Evolutionary conservation across 2,888 invertebrate species (phyloP).

Genomic region (Diarsia dahlii): DNA sequence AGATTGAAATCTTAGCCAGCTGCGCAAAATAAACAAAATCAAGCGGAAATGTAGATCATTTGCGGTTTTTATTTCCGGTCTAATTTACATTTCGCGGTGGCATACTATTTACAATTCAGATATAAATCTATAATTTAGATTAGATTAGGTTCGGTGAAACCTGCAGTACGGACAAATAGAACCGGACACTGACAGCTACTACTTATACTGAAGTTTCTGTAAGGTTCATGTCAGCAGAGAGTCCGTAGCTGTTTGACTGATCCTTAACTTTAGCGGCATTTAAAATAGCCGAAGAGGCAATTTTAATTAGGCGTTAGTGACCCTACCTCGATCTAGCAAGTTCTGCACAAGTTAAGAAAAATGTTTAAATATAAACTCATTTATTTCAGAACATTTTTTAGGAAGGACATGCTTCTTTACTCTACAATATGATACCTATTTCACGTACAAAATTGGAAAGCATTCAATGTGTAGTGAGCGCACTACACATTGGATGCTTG

Average conservation of each 20-base stretch:
- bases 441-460: too few species aligned
- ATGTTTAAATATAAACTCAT: not conserved
- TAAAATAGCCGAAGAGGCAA: not conserved
- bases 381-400: not conserved
- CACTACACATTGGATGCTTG: too few species aligned
- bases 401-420: not conserved
- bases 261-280: not conserved
- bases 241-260: not conserved
- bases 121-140: constrained; percentile 3
- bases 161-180: not conserved
- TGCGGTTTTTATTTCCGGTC: constrained; percentile 27
- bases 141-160: not conserved
- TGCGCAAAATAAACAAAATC: constrained; percentile 11
- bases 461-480: too few species aligned
- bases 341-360: constrained; percentile 11
- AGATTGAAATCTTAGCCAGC: constrained; percentile 27
- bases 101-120: not conserved
- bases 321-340: constrained; percentile 28
- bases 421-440: not conserved
- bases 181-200: not conserved
- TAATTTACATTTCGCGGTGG: not conserved
- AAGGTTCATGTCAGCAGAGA: not conserved
- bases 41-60: constrained; percentile 19
- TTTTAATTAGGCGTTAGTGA: constrained; percentile 1
- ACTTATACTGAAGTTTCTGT: not conserved